These are phyloP conservation scores for Oriolus oriolus DNA, from an alignment of 2,113 vertebrate genomes.

Conservation along the genomic window DNA sequence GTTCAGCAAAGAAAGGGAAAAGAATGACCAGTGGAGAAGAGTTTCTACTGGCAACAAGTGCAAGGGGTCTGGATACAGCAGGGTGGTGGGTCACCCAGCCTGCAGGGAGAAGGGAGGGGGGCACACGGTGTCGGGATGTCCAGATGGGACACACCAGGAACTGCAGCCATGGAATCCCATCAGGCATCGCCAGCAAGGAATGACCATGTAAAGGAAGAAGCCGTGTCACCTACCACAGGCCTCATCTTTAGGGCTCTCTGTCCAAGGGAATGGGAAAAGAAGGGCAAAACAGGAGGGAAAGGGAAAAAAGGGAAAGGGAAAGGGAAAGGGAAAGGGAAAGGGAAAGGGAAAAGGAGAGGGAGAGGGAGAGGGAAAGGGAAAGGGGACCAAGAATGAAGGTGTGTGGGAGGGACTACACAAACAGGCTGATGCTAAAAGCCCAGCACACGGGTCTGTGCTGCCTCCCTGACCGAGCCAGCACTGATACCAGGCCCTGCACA, in stretches of 20 bases:
- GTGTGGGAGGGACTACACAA: background rate
- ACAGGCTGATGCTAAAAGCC: background rate
- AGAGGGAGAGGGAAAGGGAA: background rate
- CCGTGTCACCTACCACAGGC: background rate
- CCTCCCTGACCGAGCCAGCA: background rate
- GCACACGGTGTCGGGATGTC: too few relatives aligned
- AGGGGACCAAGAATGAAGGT: background rate
- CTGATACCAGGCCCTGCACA: background rate
- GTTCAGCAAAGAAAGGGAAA: background rate
- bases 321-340: background rate
- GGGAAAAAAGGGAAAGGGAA: background rate
- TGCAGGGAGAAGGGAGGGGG: fast-evolving
- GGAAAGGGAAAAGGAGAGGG: background rate
- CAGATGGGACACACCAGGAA: background rate
- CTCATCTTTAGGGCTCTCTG: background rate
- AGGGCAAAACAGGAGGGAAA: background rate
- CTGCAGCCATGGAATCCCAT: background rate
- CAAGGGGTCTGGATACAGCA: background rate
- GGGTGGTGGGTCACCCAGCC: background rate
- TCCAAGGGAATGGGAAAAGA: background rate
- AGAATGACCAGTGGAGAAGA: background rate
- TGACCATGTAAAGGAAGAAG: background rate
- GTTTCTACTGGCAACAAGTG: background rate
- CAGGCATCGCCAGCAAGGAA: background rate
- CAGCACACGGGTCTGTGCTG: background rate